A percentile compares a stretch with the other conserved stretches of the same genome.
Evolutionary conservation across 1,140 invertebrate genomes (phyloP).

Genomic region (Lethrus apterus): DNA sequence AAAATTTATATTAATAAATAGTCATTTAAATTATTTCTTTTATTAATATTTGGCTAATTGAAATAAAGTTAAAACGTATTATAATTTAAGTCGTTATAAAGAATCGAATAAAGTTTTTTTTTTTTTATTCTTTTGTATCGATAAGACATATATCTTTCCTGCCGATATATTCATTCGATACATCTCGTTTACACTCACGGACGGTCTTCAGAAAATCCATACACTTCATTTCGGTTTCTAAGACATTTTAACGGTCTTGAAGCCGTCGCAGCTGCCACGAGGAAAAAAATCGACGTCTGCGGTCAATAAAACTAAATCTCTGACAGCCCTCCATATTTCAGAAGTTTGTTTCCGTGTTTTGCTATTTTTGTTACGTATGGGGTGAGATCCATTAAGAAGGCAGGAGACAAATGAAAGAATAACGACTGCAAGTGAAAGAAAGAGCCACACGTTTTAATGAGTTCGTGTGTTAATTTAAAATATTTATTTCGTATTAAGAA

Average conservation of each 20-base stretch:
- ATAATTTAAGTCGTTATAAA: too few relatives aligned
- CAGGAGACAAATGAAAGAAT: conserved; percentile 13
- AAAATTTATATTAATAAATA: too few relatives aligned
- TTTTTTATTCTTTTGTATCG: conserved; percentile 6
- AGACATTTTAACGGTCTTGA: conserved; percentile 32
- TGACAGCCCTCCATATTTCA: conserved; percentile 35
- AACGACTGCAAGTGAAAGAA: conserved; percentile 14
- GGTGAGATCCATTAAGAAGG: conserved; percentile 9
- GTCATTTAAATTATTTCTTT: too few relatives aligned
- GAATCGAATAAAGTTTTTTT: too few relatives aligned
- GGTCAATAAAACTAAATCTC: conserved; percentile 40
- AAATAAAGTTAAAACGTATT: too few relatives aligned
- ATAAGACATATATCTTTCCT: conserved; percentile 18
- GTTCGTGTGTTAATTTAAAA: too few relatives aligned
- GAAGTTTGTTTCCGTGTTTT: conserved; percentile 21
- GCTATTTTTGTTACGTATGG: conserved; percentile 20
- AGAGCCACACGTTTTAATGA: too few relatives aligned
- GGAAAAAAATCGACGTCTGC: conserved; percentile 35
- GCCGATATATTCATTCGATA: conserved; percentile 28
- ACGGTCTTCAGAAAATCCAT: conserved; percentile 20
- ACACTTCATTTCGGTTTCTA: conserved; percentile 16
- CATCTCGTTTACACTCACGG: conserved; percentile 29
- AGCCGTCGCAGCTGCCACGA: conserved; percentile 28
- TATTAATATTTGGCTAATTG: too few relatives aligned
- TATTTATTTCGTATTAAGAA: too few relatives aligned